phyloP scores from a whole-genome alignment of 2,797 vertebrate species.

The Vireo griseus region DNA sequence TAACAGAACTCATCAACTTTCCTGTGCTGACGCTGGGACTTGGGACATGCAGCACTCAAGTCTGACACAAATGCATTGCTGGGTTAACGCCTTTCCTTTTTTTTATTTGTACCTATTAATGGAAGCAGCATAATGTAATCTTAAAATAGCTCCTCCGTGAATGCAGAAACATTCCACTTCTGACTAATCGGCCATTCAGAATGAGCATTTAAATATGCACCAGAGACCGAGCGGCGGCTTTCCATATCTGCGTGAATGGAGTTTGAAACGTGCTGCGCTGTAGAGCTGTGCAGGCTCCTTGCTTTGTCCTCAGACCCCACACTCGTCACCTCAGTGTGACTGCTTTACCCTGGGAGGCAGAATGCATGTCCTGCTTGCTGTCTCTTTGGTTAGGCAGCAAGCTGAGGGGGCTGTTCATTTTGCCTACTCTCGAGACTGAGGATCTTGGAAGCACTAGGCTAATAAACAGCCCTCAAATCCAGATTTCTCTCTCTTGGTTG shows the following conservation, averaged over 20 bases:
- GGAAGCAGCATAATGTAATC: conserved; percentile 45
- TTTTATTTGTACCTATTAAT: conserved; percentile 36
- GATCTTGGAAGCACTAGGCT: neutral
- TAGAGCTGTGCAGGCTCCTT: neutral
- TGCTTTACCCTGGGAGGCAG: neutral
- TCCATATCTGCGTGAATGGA: neutral
- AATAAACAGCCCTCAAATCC: neutral
- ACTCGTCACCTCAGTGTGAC: neutral
- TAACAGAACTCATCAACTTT: neutral
- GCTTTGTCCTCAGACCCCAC: neutral
- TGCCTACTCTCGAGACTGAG: accelerated
- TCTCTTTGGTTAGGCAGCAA: neutral
- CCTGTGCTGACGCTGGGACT: neutral
- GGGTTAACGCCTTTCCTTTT: neutral
- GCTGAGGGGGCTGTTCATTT: neutral
- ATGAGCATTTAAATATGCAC: conserved; percentile 44
- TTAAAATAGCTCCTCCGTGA: conserved; percentile 61
- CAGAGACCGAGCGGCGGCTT: conserved; percentile 16
- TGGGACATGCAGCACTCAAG: neutral
- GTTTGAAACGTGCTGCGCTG: neutral
- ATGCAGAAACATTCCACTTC: conserved; percentile 52
- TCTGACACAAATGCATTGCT: neutral
- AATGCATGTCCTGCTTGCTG: neutral
- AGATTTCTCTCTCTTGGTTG: neutral
- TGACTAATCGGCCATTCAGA: conserved; percentile 55